A percentile compares a stretch with the other conserved stretches of the same genome.
Evolutionary conservation across 2,797 vertebrate species (phyloP).

Genomic region (Lepus townsendii): DNA sequence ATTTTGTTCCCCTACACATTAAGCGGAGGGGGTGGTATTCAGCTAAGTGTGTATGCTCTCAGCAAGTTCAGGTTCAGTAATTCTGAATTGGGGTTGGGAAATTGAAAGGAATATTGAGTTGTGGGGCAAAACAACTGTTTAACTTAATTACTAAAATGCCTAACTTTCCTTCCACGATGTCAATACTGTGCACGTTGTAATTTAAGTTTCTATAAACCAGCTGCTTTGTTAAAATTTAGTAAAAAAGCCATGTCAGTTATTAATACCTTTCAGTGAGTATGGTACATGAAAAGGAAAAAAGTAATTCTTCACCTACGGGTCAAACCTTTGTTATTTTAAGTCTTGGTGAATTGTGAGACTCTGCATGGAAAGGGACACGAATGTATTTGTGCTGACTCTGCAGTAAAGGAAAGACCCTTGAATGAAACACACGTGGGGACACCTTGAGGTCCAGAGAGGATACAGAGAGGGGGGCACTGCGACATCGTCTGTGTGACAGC

Average conservation of each 20-base stretch:
- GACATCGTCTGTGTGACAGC: conserved; percentile 29
- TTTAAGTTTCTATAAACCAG: not conserved
- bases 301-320: conserved; percentile 47
- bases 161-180: not conserved
- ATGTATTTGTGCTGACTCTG: not conserved
- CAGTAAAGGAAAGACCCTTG: conserved; percentile 66
- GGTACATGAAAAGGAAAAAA: conserved; percentile 58
- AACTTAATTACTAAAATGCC: conserved; percentile 73
- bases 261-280: conserved; percentile 54
- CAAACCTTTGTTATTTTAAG: conserved; percentile 71
- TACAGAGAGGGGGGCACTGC: not conserved
- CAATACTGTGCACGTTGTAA: not conserved
- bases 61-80: conserved; percentile 75
- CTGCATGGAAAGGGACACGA: conserved; percentile 50
- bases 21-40: not conserved
- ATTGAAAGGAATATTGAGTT: conserved; percentile 66
- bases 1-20: not conserved
- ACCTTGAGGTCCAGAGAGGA: conserved; percentile 47
- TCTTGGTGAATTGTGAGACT: conserved; percentile 40
- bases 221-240: conserved; percentile 40
- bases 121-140: conserved; percentile 69
- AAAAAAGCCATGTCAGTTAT: conserved; percentile 53
- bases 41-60: conserved; percentile 40
- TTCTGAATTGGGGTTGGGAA: conserved; percentile 75
- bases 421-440: conserved; percentile 59